Percentiles rank a stretch among this genome's conserved stretches.
These are phyloP conservation scores for Leptinotarsa haldemani DNA, from an alignment of 2,888 invertebrate genomes.

Conservation along the genomic window DNA sequence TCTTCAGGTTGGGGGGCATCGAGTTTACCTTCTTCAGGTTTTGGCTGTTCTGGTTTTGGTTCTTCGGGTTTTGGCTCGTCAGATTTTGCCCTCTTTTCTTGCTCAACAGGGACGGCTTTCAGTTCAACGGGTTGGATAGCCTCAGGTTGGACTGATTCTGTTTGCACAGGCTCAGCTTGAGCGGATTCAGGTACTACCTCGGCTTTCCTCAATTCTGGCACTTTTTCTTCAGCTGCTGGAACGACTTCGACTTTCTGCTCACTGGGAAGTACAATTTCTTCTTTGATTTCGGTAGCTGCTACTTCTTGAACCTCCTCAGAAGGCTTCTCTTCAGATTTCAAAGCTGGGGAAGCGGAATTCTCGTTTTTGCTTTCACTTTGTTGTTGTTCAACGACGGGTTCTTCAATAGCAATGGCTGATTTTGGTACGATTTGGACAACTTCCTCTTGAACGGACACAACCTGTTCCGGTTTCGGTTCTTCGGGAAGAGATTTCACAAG, in stretches of 20 bases:
- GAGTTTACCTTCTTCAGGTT: constrained; percentile 31
- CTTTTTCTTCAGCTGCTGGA: constrained; percentile 52
- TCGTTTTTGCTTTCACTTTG: constrained; percentile 56
- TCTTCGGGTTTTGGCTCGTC: constrained; percentile 43
- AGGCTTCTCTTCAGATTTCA: constrained; percentile 53
- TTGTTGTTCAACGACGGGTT: constrained; percentile 62
- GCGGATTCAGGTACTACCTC: constrained; percentile 21
- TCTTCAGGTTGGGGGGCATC: constrained; percentile 13
- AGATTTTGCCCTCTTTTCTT: constrained; percentile 51
- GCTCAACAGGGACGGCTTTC: constrained; percentile 15
- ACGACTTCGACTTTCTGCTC: constrained; percentile 56
- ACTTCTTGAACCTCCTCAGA: constrained; percentile 36
- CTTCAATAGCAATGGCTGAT: constrained; percentile 44
- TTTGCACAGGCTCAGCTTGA: constrained; percentile 11
- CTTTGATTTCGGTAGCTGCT: constrained; percentile 51
- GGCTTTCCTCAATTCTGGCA: constrained; percentile 47
- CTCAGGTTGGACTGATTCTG: constrained; percentile 7
- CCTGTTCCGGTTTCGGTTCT: constrained; percentile 21
- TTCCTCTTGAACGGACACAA: constrained; percentile 3
- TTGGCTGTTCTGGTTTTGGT: constrained; percentile 34
- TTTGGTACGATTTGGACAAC: constrained; percentile 15
- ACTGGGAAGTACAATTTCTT: constrained; percentile 53
- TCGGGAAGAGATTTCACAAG: constrained; percentile 41
- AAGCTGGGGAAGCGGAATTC: constrained; percentile 63
- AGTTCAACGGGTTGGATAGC: constrained; percentile 4